phyloP scores from a whole-genome alignment of 2,797 vertebrate genomes.

The Toxotes lorentzi region DNA sequence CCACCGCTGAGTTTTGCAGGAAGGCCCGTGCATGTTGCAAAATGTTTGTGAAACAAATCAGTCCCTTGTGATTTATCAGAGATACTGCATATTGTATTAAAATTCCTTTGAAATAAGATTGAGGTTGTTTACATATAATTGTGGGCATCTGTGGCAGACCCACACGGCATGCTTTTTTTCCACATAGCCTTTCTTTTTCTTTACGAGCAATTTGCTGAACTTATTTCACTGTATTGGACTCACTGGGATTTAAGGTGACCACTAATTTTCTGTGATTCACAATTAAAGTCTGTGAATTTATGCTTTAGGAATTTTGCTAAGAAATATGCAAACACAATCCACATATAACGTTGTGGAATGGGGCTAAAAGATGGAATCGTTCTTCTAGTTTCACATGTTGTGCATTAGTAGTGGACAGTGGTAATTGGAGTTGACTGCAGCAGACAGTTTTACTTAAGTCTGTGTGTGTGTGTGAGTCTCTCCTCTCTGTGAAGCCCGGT shows the following conservation, averaged over 20 bases:
- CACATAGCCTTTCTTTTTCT: conserved; percentile 15
- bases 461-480: conserved; percentile 56
- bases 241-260: conserved; percentile 52
- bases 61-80: conserved; percentile 37
- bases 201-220: conserved; percentile 64
- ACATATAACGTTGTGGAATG: conserved; percentile 57
- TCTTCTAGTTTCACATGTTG: conserved; percentile 79
- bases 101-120: conserved; percentile 46
- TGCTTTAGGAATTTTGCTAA: conserved; percentile 53
- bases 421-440: conserved; percentile 81
- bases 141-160: conserved; percentile 55
- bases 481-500: conserved; percentile 55
- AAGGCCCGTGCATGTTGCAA: conserved; percentile 9
- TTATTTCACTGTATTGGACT: conserved; percentile 39
- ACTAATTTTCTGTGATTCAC: conserved; percentile 63
- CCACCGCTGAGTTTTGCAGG: conserved; percentile 5
- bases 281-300: conserved; percentile 68
- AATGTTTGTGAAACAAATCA: conserved; percentile 46
- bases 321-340: conserved; percentile 69
- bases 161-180: conserved; percentile 14
- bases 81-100: conserved; percentile 22
- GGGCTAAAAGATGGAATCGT: conserved; percentile 67
- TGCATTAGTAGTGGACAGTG: conserved; percentile 78
- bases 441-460: conserved; percentile 81
- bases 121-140: conserved; percentile 51